A percentile compares a stretch with the other conserved stretches of the same genome.
Conservation (phyloP, 2,888 invertebrate species). For the Drosophila tanythrix region DNA sequence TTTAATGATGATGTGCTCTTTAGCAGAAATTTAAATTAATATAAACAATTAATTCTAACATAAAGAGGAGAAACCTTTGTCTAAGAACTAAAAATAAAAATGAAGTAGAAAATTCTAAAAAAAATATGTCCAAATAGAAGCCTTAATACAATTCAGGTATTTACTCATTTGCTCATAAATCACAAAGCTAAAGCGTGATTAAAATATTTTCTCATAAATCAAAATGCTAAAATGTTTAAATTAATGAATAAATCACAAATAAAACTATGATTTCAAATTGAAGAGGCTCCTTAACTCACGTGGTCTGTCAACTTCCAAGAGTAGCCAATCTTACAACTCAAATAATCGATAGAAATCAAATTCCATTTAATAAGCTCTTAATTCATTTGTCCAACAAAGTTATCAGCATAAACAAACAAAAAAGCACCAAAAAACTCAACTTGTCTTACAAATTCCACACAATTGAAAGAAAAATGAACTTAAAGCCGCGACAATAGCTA, state of each 20-base stretch:
- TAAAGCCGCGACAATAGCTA: conserved; percentile 46
- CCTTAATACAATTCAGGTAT: background rate
- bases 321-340: background rate
- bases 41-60: background rate
- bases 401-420: background rate
- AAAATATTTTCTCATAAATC: background rate
- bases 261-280: background rate
- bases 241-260: too few relatives aligned
- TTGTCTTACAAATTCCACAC: conserved; percentile 16
- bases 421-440: background rate
- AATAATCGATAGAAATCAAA: background rate
- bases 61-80: background rate
- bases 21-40: background rate
- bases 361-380: background rate
- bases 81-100: background rate
- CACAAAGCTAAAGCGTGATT: background rate
- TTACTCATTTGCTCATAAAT: background rate
- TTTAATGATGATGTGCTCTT: conserved; percentile 4
- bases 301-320: background rate
- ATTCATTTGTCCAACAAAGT: background rate
- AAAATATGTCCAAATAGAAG: background rate
- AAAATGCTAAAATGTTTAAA: background rate
- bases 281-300: background rate
- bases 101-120: background rate
- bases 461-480: conserved; percentile 37